These are phyloP conservation scores for Drosophila cyrtoloma DNA, from an alignment of 2,888 invertebrate genomes.

Conservation along the genomic window DNA sequence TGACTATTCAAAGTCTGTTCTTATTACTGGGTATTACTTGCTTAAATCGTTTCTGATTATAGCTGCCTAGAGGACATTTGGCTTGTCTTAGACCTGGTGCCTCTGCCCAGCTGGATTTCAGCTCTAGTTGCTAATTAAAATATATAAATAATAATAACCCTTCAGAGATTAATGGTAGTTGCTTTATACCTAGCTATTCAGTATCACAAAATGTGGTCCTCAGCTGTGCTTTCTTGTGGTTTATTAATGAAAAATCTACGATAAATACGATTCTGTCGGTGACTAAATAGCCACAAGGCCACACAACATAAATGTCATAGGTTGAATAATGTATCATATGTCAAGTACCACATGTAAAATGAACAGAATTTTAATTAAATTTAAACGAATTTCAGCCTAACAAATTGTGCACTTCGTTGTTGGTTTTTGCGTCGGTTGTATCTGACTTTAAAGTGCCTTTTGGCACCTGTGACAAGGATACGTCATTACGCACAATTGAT, in stretches of 20 bases:
- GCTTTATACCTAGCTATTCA: too few relatives aligned
- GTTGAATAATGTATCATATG: not conserved
- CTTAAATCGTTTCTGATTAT: not conserved
- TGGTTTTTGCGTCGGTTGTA: not conserved
- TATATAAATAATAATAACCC: not conserved
- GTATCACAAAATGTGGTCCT: not conserved
- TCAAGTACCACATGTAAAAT: not conserved
- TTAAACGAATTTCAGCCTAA: not conserved
- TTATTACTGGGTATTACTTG: not conserved
- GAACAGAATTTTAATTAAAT: not conserved
- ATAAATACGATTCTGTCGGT: not conserved
- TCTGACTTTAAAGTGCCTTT: slow-evolving; percentile 3
- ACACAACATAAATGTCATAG: not conserved
- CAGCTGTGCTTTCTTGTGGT: not conserved
- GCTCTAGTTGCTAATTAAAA: not conserved
- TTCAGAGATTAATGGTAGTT: not conserved
- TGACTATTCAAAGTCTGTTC: not conserved
- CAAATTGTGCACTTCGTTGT: not conserved
- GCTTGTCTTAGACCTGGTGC: not conserved
- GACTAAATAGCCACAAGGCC: not conserved
- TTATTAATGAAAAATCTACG: not conserved
- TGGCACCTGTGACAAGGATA: slow-evolving; percentile 26
- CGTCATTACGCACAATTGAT: slow-evolving; percentile 38
- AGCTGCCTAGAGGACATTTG: not conserved
- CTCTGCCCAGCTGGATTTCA: not conserved